A percentile compares a stretch with the other conserved stretches of the same genome.
Conservation (phyloP, 2,113 vertebrate genomes). For the Sturnira hondurensis region DNA sequence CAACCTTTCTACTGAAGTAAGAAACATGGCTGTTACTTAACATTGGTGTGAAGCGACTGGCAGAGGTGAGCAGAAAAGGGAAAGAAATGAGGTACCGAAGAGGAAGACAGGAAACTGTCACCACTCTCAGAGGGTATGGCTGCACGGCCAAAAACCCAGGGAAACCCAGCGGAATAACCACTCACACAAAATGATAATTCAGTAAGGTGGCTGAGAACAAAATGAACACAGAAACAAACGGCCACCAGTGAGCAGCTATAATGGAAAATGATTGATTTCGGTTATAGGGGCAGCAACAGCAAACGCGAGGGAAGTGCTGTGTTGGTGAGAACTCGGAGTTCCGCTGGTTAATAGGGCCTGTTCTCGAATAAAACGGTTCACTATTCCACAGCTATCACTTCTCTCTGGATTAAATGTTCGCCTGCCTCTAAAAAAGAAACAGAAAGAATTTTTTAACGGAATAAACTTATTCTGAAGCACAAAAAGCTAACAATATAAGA, state of each 20-base stretch:
- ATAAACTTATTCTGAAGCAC: background rate
- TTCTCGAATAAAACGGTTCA: background rate
- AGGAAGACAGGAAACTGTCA: background rate
- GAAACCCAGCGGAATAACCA: background rate
- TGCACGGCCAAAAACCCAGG: background rate
- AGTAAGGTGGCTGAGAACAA: background rate
- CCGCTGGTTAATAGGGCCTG: background rate
- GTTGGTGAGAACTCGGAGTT: background rate
- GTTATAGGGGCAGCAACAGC: background rate
- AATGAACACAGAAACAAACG: background rate
- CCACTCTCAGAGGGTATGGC: background rate
- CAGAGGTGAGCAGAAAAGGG: background rate
- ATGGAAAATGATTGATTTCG: background rate
- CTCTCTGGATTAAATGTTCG: background rate
- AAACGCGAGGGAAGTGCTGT: background rate
- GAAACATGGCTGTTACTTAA: background rate
- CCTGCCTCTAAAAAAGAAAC: background rate
- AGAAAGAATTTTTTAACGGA: background rate
- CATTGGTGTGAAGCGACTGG: background rate
- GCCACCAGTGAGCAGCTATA: background rate
- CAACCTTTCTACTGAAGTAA: background rate
- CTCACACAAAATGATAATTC: background rate
- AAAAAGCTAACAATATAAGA: background rate
- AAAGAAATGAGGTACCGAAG: constrained; percentile 11
- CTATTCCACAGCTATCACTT: background rate